These are phyloP conservation scores for Jordanella pulchra DNA, from an alignment of 2,797 vertebrate species.

Conservation along the genomic window DNA sequence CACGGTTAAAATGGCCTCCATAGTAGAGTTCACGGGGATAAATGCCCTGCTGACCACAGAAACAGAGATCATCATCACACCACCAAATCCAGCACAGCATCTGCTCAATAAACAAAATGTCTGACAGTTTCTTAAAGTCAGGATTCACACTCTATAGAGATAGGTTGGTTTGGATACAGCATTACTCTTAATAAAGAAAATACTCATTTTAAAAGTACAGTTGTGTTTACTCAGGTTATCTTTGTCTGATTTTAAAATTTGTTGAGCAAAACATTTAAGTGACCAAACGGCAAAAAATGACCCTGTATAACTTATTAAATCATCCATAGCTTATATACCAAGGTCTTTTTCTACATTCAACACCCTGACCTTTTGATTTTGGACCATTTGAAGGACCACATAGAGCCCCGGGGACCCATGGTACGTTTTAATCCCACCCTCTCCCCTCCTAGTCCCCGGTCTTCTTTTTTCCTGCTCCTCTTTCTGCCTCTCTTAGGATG, in stretches of 20 bases:
- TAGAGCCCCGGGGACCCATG: constrained; percentile 54
- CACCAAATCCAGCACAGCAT: not conserved
- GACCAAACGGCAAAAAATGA: not conserved
- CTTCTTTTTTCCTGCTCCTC: constrained; percentile 49
- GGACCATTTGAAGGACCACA: constrained; percentile 57
- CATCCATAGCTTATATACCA: constrained; percentile 24
- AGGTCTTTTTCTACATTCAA: constrained; percentile 38
- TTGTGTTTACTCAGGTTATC: not conserved
- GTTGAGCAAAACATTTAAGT: not conserved
- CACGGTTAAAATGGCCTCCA: not conserved
- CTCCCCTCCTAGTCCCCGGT: constrained; percentile 1
- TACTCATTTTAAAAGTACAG: not conserved
- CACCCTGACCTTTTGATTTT: constrained; percentile 61
- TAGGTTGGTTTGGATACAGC: not conserved
- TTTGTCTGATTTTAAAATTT: not conserved
- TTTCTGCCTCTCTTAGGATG: constrained; percentile 74
- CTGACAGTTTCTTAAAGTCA: not conserved
- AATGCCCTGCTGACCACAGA: not conserved
- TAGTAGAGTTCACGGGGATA: not conserved
- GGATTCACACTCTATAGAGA: not conserved
- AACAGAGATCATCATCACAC: not conserved
- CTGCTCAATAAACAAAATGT: not conserved
- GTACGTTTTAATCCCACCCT: constrained; percentile 62
- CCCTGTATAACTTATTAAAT: constrained; percentile 8
- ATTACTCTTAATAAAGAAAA: not conserved